Evolutionary conservation across 64 coral and sea anemone species (phyloP).

Genomic region (Cladopsammia gracilis): DNA sequence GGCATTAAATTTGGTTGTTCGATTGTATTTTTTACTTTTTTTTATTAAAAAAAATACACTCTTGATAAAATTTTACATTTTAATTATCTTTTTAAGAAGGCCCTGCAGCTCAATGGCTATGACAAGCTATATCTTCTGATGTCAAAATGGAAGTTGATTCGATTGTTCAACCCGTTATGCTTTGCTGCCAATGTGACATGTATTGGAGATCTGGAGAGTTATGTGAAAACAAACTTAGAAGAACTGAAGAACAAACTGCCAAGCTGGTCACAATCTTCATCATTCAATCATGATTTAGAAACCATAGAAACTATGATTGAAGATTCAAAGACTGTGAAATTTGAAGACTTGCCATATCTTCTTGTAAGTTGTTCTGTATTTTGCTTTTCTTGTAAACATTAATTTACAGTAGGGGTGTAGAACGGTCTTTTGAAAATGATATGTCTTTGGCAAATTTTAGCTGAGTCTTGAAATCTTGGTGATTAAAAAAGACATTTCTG

Average conservation of each 20-base stretch:
- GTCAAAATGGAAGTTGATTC: conserved; percentile 24
- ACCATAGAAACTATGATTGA: conserved; percentile 24
- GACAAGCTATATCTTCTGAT: conserved; percentile 41
- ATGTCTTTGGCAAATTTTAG: no score
- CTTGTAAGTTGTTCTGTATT: conserved; percentile 10
- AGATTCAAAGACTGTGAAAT: conserved; percentile 46
- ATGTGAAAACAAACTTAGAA: background rate
- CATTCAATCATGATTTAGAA: background rate
- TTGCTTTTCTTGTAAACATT: background rate
- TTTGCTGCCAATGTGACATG: conserved; percentile 12
- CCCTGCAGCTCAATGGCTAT: conserved; percentile 7
- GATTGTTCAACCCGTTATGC: conserved; percentile 14
- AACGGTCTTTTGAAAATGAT: no score
- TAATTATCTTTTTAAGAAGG: background rate
- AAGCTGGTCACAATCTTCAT: background rate
- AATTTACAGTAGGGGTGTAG: background rate
- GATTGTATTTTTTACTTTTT: no score
- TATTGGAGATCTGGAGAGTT: conserved; percentile 17
- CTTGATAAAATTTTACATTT: no score
- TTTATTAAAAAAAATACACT: no score
- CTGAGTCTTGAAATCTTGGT: no score
- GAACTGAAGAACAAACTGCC: background rate
- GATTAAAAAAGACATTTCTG: no score
- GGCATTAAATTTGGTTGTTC: no score
- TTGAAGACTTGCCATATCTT: conserved; percentile 5